Conservation (phyloP, 1,140 invertebrate species). For the Nylanderia fulva region DNA sequence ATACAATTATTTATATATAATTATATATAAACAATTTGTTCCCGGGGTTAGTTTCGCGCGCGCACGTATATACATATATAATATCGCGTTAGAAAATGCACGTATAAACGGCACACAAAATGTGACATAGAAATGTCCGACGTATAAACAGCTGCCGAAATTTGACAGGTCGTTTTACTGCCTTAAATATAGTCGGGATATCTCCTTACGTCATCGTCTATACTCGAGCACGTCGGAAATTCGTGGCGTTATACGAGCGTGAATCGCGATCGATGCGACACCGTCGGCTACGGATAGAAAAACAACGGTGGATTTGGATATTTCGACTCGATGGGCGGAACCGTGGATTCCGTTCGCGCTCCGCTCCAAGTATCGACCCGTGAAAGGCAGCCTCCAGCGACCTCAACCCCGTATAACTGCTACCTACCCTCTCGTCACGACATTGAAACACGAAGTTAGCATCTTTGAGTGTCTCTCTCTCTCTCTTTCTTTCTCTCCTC, state of each 20-base stretch:
- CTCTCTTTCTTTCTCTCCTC: neutral
- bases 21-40: no score
- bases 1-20: no score
- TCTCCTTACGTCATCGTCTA: neutral
- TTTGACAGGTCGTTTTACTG: neutral
- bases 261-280: constrained; percentile 20
- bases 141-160: neutral
- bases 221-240: neutral
- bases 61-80: neutral
- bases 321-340: constrained; percentile 65
- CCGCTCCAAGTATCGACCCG: constrained; percentile 74
- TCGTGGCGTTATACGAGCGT: neutral
- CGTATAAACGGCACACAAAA: neutral
- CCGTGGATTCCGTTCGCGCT: constrained; percentile 51
- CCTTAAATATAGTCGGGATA: neutral
- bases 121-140: neutral
- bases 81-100: neutral
- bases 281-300: neutral
- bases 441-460: constrained; percentile 45
- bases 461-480: constrained; percentile 32
- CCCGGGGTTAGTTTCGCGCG: no score
- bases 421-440: constrained; percentile 13
- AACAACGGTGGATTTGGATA: constrained; percentile 55
- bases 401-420: constrained; percentile 52
- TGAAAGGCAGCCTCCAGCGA: constrained; percentile 70